A percentile compares a stretch with the other conserved stretches of the same genome.
Conservation (phyloP, 2,797 vertebrate species). For the Oreochromis mossambicus region DNA sequence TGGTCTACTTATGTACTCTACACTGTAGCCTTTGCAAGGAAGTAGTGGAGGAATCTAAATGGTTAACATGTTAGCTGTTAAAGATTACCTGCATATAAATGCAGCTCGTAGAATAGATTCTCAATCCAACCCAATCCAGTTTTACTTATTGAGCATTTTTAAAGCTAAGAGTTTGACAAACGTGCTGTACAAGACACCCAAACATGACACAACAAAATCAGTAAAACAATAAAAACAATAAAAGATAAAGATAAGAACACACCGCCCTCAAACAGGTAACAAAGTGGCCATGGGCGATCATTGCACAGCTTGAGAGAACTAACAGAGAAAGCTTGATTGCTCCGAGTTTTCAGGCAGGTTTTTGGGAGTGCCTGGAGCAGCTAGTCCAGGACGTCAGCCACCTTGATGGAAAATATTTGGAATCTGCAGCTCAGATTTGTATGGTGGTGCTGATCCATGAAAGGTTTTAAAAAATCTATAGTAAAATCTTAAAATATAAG, state of each 20-base stretch:
- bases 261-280: background rate
- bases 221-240: background rate
- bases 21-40: background rate
- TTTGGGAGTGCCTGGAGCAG: background rate
- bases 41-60: background rate
- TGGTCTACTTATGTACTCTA: background rate
- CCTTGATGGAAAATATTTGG: background rate
- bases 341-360: background rate
- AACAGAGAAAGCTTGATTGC: background rate
- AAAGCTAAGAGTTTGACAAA: background rate
- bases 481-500: background rate
- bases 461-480: background rate
- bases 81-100: fast-evolving
- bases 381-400: background rate
- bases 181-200: background rate
- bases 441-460: background rate
- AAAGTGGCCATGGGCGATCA: background rate
- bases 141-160: fast-evolving
- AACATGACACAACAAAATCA: background rate
- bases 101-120: background rate
- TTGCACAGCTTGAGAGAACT: background rate
- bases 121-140: background rate
- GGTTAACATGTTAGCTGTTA: background rate
- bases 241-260: background rate
- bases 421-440: background rate